Conservation (phyloP, 2,113 vertebrate species). For the Mastomys natalensis region DNA sequence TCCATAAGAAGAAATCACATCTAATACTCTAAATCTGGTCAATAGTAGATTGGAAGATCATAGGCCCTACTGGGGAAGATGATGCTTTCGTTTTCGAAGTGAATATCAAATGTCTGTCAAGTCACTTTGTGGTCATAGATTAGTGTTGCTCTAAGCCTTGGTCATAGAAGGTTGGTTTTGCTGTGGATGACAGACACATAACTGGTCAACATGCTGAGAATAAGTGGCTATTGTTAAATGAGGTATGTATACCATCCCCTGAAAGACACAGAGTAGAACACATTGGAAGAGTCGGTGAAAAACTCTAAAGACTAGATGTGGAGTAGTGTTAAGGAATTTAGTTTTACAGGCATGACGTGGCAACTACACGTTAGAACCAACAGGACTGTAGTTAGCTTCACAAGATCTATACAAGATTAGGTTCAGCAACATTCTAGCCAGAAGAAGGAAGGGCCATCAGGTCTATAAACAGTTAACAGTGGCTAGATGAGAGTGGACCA, state of each 20-base stretch:
- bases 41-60: not conserved
- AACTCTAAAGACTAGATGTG: no score
- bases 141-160: not conserved
- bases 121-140: not conserved
- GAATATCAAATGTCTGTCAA: not conserved
- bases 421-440: not conserved
- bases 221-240: not conserved
- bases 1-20: not conserved
- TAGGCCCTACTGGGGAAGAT: not conserved
- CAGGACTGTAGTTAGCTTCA: not conserved
- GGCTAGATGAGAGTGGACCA: not conserved
- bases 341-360: no score
- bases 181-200: not conserved
- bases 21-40: not conserved
- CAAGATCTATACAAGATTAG: not conserved
- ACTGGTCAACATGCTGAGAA: not conserved
- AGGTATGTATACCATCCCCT: not conserved
- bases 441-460: not conserved
- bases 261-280: not conserved
- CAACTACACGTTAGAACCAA: not conserved
- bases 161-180: not conserved
- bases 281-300: no score
- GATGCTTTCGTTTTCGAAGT: not conserved
- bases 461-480: not conserved
- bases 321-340: no score